phyloP scores from a whole-genome alignment of 2,888 invertebrate genomes.

The Drosophila borealis region DNA sequence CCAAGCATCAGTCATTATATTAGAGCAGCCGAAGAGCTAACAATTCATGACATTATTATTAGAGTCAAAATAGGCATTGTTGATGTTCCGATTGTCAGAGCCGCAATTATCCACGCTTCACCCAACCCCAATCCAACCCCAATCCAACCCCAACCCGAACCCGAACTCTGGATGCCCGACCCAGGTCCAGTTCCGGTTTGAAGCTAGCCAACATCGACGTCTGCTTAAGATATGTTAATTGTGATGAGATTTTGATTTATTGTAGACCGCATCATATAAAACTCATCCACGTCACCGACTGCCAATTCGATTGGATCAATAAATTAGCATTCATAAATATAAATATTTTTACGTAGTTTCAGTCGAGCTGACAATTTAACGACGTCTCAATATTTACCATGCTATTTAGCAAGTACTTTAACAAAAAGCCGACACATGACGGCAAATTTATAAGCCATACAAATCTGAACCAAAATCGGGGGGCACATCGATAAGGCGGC shows the following conservation, averaged over 20 bases:
- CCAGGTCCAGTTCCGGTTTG: not conserved
- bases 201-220: too few species aligned
- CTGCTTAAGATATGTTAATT: conserved; percentile 6
- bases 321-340: conserved; percentile 61
- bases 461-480: conserved; percentile 27
- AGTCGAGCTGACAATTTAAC: conserved; percentile 56
- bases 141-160: not conserved
- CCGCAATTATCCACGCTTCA: conserved; percentile 51
- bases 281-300: conserved; percentile 53
- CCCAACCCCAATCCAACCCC: conserved; percentile 1
- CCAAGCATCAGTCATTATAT: conserved; percentile 2
- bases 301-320: conserved; percentile 41
- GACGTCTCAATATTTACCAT: conserved; percentile 69
- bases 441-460: conserved; percentile 55
- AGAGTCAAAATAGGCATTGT: conserved; percentile 36
- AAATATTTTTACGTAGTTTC: conserved; percentile 46
- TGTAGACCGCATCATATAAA: conserved; percentile 10
- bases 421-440: conserved; percentile 30
- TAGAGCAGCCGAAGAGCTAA: conserved; percentile 17
- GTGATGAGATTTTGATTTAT: conserved; percentile 12
- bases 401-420: conserved; percentile 53
- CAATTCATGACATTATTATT: conserved; percentile 64
- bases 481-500: conserved; percentile 8
- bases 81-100: conserved; percentile 38
- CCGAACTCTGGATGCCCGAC: not conserved